Evolutionary conservation across 2,888 invertebrate species (phyloP).

Genomic region (Galerucella pusilla): DNA sequence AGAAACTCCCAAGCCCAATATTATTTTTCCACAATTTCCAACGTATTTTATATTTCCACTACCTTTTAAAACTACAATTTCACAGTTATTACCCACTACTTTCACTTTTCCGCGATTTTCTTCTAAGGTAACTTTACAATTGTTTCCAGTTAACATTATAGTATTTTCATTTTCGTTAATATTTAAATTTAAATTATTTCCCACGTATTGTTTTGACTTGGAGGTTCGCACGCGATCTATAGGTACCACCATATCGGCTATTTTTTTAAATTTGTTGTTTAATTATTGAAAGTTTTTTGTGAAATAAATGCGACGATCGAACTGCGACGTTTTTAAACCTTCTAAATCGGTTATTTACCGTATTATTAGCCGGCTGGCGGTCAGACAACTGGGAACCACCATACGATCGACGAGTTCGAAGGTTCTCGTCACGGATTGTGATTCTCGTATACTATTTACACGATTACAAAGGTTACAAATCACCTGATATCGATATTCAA

Average conservation of each 20-base stretch:
- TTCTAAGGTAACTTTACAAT: constrained; percentile 43
- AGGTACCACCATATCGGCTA: constrained; percentile 41
- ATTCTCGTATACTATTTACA: too few relatives aligned
- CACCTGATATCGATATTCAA: too few relatives aligned
- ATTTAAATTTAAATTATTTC: constrained; percentile 45
- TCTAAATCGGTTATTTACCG: constrained; percentile 11
- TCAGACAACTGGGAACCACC: constrained; percentile 8
- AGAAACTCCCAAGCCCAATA: constrained; percentile 37
- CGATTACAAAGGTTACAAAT: too few relatives aligned
- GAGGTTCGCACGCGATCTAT: constrained; percentile 29
- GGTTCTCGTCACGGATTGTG: not conserved
- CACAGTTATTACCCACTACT: constrained; percentile 47
- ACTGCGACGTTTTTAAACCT: not conserved
- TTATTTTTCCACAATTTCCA: constrained; percentile 48
- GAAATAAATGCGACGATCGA: not conserved
- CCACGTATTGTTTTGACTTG: constrained; percentile 40
- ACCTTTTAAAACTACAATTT: constrained; percentile 44
- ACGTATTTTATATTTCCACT: constrained; percentile 44
- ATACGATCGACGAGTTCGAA: not conserved
- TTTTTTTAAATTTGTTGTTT: constrained; percentile 1
- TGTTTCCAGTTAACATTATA: constrained; percentile 46
- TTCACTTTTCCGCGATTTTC: constrained; percentile 44
- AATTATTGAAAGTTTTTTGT: not conserved
- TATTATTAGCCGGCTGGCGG: not conserved
- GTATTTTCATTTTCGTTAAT: constrained; percentile 35